Evolutionary conservation across 2,797 vertebrate genomes (phyloP), one percentile per base, ranked within the genome.

Genomic region (Cynodonichthys magdalenae): DNA sequence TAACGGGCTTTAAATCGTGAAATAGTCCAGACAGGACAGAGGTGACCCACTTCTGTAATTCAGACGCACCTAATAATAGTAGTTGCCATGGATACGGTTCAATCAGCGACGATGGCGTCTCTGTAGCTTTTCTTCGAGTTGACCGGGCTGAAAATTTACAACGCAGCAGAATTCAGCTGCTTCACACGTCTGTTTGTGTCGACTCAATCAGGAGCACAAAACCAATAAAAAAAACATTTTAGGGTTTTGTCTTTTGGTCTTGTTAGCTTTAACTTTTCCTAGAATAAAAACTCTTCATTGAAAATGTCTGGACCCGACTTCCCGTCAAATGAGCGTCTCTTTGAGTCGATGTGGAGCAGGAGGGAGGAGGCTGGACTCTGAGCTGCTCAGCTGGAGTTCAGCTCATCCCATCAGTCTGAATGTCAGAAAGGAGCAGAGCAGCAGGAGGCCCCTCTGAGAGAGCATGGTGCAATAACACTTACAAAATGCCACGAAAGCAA

Each of bases 351-450:
- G 47, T 45, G 62, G 10, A 65, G 64, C 75, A 34, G 59, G 53
- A 45, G 48, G 55, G 47, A 54, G 15, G 56, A 66, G 39, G n/a
- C n/a, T n/a, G n/a, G n/a, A n/a, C n/a, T n/a, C n/a, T n/a, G n/a
- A n/a, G 69, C 65, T 3, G 69, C 78, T 74, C 81, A 81, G 81
- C 80, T 79, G 80, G 80, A 82, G 80, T 63, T 80, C 34, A 63
- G 71, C 68, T 69, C 61, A 49, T 62, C 65, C 70, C 69, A 66
- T 84, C 55, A 41, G 59, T 66, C 49, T 83, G 79, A 86, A 84
- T 84, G 80, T 85, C 81, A 77, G 60, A 65, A 69, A 11, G 31
- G 50, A 72, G 81, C 72, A 27, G 53, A 64, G 66, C 74, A 80
- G 85, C 57, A 51, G 77, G 77, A 53, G 65, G 54, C n/a, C n/a